phyloP scores from a whole-genome alignment of 2,888 invertebrate genomes.

The Rhorus exstirpatorius region DNA sequence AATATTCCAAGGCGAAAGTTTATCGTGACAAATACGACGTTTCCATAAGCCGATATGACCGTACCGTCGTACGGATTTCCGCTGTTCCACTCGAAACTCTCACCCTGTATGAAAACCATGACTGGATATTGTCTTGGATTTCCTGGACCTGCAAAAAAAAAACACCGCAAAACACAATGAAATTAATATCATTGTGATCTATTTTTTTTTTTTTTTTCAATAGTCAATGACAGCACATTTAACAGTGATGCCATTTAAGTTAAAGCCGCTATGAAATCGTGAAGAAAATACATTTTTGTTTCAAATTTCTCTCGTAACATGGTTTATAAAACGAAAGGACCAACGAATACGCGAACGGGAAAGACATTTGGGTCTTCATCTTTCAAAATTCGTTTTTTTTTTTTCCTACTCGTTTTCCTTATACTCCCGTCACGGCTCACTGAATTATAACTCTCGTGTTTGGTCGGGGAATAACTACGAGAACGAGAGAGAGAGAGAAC shows the following conservation, averaged over 20 bases:
- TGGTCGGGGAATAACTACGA: background rate
- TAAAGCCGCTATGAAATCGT: too few relatives aligned
- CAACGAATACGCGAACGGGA: background rate
- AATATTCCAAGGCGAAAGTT: slow-evolving; percentile 94
- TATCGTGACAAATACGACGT: slow-evolving; percentile 94
- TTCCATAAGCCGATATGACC: slow-evolving; percentile 96
- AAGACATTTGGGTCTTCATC: slow-evolving; percentile 59
- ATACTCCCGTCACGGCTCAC: slow-evolving; percentile 43
- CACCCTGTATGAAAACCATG: slow-evolving; percentile 97
- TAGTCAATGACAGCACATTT: background rate
- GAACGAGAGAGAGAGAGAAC: slow-evolving; percentile 1
- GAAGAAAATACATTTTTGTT: too few relatives aligned
- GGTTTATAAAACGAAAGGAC: too few relatives aligned
- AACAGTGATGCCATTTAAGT: too few relatives aligned
- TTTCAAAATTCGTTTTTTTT: slow-evolving; percentile 51
- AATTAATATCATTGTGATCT: background rate
- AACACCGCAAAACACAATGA: background rate
- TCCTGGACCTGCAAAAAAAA: slow-evolving; percentile 77
- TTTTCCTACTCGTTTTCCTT: background rate
- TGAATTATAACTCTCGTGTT: slow-evolving; percentile 57
- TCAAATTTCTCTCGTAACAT: too few relatives aligned
- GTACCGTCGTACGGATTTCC: slow-evolving; percentile 99
- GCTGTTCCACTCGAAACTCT: slow-evolving; percentile 98
- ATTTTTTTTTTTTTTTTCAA: background rate
- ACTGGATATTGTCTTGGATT: slow-evolving; percentile 90